phyloP scores from a whole-genome alignment of 2,797 vertebrate species.

The Phaenicophaeus curvirostris region DNA sequence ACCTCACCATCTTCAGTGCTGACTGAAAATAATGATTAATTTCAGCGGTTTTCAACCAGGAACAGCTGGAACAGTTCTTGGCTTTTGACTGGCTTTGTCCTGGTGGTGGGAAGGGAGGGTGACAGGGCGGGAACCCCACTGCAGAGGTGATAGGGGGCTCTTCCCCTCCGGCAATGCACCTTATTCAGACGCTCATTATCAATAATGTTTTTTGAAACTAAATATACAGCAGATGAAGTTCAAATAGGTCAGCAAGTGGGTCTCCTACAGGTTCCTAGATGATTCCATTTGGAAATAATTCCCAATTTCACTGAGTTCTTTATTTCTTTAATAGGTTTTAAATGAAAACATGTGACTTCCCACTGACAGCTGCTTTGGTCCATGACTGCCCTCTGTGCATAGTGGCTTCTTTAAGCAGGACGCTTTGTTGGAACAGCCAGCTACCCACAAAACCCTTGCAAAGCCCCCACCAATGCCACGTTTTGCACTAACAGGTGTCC shows the following conservation, averaged over 20 bases:
- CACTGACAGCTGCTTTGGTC: neutral
- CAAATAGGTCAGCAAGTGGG: too few relatives aligned
- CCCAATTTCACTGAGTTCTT: neutral
- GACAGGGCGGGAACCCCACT: neutral
- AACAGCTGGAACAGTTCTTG: neutral
- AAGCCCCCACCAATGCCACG: neutral
- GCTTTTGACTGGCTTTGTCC: neutral
- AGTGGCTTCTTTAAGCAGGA: neutral
- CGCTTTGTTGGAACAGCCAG: neutral
- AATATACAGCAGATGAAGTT: too few relatives aligned
- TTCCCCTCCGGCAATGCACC: too few relatives aligned
- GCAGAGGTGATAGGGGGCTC: neutral
- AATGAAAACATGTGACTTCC: neutral
- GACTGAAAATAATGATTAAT: neutral
- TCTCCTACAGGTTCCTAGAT: too few relatives aligned
- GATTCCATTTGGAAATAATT: neutral
- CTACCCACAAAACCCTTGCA: rapidly evolving
- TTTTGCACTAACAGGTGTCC: neutral
- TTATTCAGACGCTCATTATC: neutral
- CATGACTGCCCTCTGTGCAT: rapidly evolving
- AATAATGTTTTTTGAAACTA: too few relatives aligned
- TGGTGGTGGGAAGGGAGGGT: neutral
- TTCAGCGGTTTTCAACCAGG: neutral
- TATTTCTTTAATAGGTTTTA: neutral
- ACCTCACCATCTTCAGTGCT: neutral